A percentile compares a stretch with the other conserved stretches of the same genome.
phyloP scores from a whole-genome alignment of 2,888 invertebrate species.

The Drosophila hamatofila region DNA sequence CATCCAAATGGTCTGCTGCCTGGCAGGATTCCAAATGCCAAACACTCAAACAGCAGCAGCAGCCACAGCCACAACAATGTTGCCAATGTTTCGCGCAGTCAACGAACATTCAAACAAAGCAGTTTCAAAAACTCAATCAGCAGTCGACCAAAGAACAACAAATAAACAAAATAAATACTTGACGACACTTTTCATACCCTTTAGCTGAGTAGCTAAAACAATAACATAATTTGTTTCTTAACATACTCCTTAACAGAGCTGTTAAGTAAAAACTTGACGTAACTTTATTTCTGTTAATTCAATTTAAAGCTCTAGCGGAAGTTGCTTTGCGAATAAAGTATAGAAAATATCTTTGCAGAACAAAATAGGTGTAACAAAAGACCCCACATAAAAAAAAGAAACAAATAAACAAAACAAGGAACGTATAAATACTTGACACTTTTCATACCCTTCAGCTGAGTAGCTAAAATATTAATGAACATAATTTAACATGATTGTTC shows the following conservation, averaged over 20 bases:
- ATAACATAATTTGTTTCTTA: background rate
- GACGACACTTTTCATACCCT: constrained; percentile 17
- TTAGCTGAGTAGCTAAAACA: background rate
- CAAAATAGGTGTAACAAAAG: background rate
- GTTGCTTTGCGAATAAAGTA: background rate
- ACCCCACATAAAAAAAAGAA: too few relatives aligned
- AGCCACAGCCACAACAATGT: constrained; percentile 7
- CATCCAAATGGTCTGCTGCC: constrained; percentile 14
- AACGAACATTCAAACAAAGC: constrained; percentile 52
- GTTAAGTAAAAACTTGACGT: background rate
- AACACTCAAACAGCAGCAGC: constrained; percentile 1
- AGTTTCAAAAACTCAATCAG: constrained; percentile 50
- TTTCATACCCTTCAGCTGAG: constrained; percentile 10
- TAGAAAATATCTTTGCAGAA: background rate
- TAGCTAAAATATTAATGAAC: background rate
- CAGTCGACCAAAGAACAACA: constrained; percentile 5
- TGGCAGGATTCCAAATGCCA: constrained; percentile 17
- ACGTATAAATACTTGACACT: constrained; percentile 3
- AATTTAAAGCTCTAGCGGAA: background rate
- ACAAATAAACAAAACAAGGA: too few relatives aligned
- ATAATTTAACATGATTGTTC: too few relatives aligned
- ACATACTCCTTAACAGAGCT: background rate
- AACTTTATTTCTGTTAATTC: background rate
- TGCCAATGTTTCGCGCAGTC: constrained; percentile 17
- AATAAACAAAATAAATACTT: constrained; percentile 11